Evolutionary conservation across 2,797 vertebrate species (phyloP).

Genomic region (Acipenser oxyrinchus): DNA sequence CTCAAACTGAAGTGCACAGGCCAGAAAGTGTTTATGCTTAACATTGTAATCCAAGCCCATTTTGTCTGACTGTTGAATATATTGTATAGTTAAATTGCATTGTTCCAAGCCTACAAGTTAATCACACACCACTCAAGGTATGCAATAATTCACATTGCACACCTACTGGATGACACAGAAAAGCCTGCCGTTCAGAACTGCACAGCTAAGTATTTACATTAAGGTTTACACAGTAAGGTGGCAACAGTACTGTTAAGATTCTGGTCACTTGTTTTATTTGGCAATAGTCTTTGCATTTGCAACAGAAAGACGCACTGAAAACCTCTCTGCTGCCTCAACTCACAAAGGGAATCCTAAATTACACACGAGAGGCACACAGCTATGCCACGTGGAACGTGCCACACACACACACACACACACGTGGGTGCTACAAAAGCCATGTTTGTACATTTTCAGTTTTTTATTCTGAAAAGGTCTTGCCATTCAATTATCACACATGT

Average conservation of each 20-base stretch:
- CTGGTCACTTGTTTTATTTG: too few species aligned
- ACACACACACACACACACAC: too few species aligned
- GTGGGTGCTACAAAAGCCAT: too few species aligned
- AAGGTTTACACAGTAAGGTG: neutral
- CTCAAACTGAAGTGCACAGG: slow-evolving; percentile 6
- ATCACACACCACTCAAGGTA: neutral
- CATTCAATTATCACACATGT: too few species aligned
- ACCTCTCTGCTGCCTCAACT: too few species aligned
- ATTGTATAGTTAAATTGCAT: neutral
- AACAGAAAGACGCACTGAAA: too few species aligned
- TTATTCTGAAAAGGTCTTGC: too few species aligned
- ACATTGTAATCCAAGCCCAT: neutral
- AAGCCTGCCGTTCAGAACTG: neutral
- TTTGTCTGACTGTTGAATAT: neutral
- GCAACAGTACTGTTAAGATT: neutral
- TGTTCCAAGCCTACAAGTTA: neutral
- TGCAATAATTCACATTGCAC: neutral
- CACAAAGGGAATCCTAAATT: too few species aligned
- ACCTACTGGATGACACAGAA: neutral
- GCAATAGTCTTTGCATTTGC: too few species aligned
- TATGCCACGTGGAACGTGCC: too few species aligned
- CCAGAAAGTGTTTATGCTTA: neutral
- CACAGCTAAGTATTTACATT: neutral
- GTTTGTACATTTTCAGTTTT: too few species aligned
- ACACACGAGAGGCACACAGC: too few species aligned